Conservation (phyloP, 2,888 invertebrate species). For the Hydroisotoma schaefferi region DNA sequence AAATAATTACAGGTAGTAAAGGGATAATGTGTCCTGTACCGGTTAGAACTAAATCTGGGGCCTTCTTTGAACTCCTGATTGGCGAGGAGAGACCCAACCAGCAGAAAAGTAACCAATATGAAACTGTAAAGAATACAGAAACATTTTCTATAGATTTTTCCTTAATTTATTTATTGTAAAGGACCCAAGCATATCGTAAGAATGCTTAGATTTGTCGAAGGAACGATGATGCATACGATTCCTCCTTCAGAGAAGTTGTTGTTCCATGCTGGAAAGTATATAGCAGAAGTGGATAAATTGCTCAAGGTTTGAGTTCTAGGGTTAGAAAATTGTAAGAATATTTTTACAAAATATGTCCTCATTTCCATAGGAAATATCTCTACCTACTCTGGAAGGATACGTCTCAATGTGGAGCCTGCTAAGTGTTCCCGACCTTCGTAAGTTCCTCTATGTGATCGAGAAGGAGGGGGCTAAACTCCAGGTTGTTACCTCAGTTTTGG, state of each 20-base stretch:
- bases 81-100: conserved; percentile 62
- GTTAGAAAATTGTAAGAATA: too few species aligned
- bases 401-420: conserved; percentile 74
- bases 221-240: conserved; percentile 64
- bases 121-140: too few species aligned
- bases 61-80: too few species aligned
- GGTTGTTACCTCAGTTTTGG: conserved; percentile 11
- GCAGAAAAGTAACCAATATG: too few species aligned
- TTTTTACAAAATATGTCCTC: neutral
- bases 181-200: conserved; percentile 62
- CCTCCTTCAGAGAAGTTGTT: conserved; percentile 61
- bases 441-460: conserved; percentile 67
- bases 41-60: too few species aligned
- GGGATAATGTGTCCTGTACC: conserved; percentile 68
- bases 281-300: conserved; percentile 66
- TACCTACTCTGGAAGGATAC: conserved; percentile 62
- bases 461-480: conserved; percentile 53
- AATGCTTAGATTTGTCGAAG: conserved; percentile 72
- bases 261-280: conserved; percentile 68
- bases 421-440: conserved; percentile 64
- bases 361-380: neutral
- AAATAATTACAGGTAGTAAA: too few species aligned
- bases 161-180: too few species aligned
- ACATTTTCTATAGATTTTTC: too few species aligned
- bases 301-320: conserved; percentile 64